phyloP scores from a whole-genome alignment of 1,140 invertebrate species.

The Metopolophium dirhodum region DNA sequence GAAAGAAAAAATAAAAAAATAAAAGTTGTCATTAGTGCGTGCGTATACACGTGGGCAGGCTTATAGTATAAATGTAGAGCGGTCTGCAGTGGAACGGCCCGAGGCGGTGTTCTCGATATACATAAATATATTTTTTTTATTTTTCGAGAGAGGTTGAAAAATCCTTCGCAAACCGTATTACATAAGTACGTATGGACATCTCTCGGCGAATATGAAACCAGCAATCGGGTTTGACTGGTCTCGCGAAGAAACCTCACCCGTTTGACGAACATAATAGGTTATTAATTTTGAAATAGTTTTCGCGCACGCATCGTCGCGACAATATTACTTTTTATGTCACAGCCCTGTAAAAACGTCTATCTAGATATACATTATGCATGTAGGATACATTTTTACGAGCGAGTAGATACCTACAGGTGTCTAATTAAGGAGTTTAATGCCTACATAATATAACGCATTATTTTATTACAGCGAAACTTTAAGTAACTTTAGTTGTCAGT shows the following conservation, averaged over 20 bases:
- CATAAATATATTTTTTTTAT: not conserved
- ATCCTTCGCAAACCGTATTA: constrained; percentile 39
- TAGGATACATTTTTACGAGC: not conserved
- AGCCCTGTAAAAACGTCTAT: not conserved
- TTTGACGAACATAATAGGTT: not conserved
- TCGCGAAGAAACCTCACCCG: not conserved
- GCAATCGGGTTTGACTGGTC: constrained; percentile 47
- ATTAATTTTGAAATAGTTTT: constrained; percentile 38
- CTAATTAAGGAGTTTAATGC: not conserved
- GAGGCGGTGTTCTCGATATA: constrained; percentile 48
- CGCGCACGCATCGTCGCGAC: not conserved
- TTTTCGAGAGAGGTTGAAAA: constrained; percentile 50
- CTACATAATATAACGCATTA: not conserved
- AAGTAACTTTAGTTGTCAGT: not conserved
- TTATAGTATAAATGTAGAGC: constrained; percentile 48
- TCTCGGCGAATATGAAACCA: constrained; percentile 24
- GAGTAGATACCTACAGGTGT: not conserved
- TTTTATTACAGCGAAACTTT: not conserved
- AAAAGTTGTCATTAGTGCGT: constrained; percentile 50
- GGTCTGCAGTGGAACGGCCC: not conserved
- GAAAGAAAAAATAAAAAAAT: constrained; percentile 40
- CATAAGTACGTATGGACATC: constrained; percentile 36
- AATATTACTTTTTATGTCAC: constrained; percentile 16
- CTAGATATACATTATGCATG: not conserved
- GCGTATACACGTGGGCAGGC: constrained; percentile 31